Evolutionary conservation across 1,140 invertebrate genomes (phyloP).

Genomic region (Cotesia vestalis): DNA sequence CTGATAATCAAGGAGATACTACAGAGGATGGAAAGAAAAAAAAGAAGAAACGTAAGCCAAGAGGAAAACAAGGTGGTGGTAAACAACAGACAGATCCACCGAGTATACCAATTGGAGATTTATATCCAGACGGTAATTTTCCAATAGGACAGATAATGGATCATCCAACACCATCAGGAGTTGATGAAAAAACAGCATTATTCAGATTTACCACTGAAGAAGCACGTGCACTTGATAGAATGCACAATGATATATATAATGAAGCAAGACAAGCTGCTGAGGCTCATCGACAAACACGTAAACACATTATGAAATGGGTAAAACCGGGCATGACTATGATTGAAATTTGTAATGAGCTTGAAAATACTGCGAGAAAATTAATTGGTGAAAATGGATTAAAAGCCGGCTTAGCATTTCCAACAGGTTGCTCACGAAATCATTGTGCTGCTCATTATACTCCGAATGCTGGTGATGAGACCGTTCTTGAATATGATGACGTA

Average conservation of each 20-base stretch:
- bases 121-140: constrained; percentile 85
- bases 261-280: constrained; percentile 96
- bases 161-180: constrained; percentile 72
- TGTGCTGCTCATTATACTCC: constrained; percentile 99
- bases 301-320: constrained; percentile 62
- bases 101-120: constrained; percentile 83
- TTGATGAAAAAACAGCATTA: constrained; percentile 85
- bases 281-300: constrained; percentile 87
- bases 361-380: constrained; percentile 87
- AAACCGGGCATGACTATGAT: constrained; percentile 99
- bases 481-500: constrained; percentile 95
- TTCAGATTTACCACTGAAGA: constrained; percentile 91
- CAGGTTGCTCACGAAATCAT: constrained; percentile 97
- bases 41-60: constrained; percentile 70
- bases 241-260: constrained; percentile 91
- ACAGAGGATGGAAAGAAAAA: constrained; percentile 70
- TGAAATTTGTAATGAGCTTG: constrained; percentile 97
- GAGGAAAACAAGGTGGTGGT: constrained; percentile 58
- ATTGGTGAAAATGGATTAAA: constrained; percentile 96
- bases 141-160: constrained; percentile 85
- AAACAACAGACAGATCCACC: constrained; percentile 84
- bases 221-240: constrained; percentile 82
- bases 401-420: constrained; percentile 97
- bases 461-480: constrained; percentile 96
- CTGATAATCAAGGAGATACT: constrained; percentile 55